Evolutionary conservation across 2,888 invertebrate species (phyloP).

Genomic region (Acleris sparsana): DNA sequence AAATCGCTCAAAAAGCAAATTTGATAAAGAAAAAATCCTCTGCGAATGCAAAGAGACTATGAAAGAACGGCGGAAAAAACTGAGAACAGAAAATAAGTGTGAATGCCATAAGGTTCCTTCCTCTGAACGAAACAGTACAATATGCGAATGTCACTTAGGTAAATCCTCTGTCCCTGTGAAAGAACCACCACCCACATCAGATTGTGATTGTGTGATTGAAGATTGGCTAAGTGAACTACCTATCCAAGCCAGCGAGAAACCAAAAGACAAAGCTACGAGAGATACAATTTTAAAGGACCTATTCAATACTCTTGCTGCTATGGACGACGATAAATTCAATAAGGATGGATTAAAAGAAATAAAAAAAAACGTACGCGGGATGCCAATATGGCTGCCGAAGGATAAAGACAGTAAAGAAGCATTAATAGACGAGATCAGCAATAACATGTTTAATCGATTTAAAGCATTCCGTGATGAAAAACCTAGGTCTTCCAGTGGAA

Average conservation of each 20-base stretch:
- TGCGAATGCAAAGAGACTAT: too few species aligned
- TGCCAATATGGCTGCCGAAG: conserved; percentile 56
- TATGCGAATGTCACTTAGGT: too few species aligned
- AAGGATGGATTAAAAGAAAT: conserved; percentile 45
- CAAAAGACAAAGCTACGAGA: conserved; percentile 41
- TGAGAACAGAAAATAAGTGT: too few species aligned
- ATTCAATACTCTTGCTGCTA: conserved; percentile 40
- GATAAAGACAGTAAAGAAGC: conserved; percentile 42
- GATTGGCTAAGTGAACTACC: conserved; percentile 51
- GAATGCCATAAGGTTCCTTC: too few species aligned
- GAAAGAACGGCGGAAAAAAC: too few species aligned
- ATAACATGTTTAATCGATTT: conserved; percentile 45
- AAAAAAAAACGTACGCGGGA: conserved; percentile 42
- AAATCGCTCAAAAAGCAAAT: too few species aligned
- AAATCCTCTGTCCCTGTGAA: too few species aligned
- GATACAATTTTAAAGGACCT: conserved; percentile 44
- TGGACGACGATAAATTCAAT: conserved; percentile 44
- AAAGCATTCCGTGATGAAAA: background rate
- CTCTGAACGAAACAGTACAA: too few species aligned
- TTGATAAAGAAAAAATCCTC: too few species aligned
- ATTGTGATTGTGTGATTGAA: conserved; percentile 32
- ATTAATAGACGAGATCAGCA: conserved; percentile 47
- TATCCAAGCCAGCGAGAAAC: conserved; percentile 44
- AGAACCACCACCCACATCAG: too few species aligned
- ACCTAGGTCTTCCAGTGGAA: conserved; percentile 7